phyloP scores from a whole-genome alignment of 2,113 vertebrate species.

The Otis tarda region DNA sequence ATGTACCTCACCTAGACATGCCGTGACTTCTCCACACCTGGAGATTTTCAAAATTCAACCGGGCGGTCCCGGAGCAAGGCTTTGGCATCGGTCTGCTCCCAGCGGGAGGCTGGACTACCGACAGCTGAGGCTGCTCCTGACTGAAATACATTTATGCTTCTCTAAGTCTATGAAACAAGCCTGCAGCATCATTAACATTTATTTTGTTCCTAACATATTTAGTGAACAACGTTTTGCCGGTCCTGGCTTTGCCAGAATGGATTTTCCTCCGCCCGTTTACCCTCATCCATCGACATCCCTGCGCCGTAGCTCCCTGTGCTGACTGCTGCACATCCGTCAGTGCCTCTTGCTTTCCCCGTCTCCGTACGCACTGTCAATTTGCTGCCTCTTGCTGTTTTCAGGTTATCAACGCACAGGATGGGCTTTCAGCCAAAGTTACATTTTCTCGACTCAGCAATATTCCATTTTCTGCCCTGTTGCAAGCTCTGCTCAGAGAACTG shows the following conservation, averaged over 20 bases:
- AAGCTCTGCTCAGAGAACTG: background rate
- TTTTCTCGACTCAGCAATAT: background rate
- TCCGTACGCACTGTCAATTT: background rate
- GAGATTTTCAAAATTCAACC: background rate
- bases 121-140: background rate
- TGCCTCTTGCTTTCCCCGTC: background rate
- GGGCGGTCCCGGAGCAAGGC: background rate
- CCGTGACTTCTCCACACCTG: background rate
- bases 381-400: background rate
- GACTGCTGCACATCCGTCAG: background rate
- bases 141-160: background rate
- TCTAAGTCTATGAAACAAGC: background rate
- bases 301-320: background rate
- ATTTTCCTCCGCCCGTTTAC: background rate
- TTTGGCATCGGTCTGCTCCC: background rate
- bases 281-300: background rate
- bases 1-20: background rate
- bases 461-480: background rate
- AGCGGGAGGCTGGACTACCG: background rate
- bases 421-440: background rate
- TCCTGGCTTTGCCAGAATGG: background rate
- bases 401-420: background rate
- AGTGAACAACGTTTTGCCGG: background rate
- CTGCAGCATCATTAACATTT: background rate
- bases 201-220: background rate